phyloP scores from a whole-genome alignment of 2,888 invertebrate genomes.

The Prenolepis imparis region DNA sequence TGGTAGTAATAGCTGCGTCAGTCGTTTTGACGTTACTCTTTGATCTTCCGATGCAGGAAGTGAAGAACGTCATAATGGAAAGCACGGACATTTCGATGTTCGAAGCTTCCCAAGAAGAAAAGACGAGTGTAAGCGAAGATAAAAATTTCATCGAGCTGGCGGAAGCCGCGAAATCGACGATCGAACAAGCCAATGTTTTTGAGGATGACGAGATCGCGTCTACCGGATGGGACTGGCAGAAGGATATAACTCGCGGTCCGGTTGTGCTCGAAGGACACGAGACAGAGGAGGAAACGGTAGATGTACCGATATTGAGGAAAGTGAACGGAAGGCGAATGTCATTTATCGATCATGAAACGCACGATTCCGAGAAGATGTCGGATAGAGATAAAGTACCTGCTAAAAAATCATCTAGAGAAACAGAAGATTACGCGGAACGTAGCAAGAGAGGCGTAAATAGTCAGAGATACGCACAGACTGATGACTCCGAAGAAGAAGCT shows the following conservation, averaged over 20 bases:
- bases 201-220: slow-evolving; percentile 66
- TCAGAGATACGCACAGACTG: slow-evolving; percentile 66
- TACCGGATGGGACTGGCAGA: slow-evolving; percentile 64
- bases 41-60: slow-evolving; percentile 90
- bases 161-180: slow-evolving; percentile 40
- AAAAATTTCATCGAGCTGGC: slow-evolving; percentile 2
- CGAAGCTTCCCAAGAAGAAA: slow-evolving; percentile 44
- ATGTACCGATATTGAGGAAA: slow-evolving; percentile 54
- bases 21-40: slow-evolving; percentile 89
- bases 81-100: slow-evolving; percentile 74
- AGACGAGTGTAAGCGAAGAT: slow-evolving; percentile 50
- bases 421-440: slow-evolving; percentile 57
- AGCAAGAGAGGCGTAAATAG: slow-evolving; percentile 69
- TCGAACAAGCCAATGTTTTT: slow-evolving; percentile 58
- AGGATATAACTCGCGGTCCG: slow-evolving; percentile 42
- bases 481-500: slow-evolving; percentile 68
- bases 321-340: slow-evolving; percentile 54
- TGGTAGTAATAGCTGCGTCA: slow-evolving; percentile 87
- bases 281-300: slow-evolving; percentile 61
- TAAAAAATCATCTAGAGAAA: slow-evolving; percentile 50
- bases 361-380: slow-evolving; percentile 50
- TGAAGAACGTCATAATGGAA: slow-evolving; percentile 86
- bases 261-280: not conserved
- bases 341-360: slow-evolving; percentile 55
- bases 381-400: slow-evolving; percentile 39